Base-by-base conservation (phyloP, 2,888 invertebrate species). In the Sinohyriopsis cumingii region DNA sequence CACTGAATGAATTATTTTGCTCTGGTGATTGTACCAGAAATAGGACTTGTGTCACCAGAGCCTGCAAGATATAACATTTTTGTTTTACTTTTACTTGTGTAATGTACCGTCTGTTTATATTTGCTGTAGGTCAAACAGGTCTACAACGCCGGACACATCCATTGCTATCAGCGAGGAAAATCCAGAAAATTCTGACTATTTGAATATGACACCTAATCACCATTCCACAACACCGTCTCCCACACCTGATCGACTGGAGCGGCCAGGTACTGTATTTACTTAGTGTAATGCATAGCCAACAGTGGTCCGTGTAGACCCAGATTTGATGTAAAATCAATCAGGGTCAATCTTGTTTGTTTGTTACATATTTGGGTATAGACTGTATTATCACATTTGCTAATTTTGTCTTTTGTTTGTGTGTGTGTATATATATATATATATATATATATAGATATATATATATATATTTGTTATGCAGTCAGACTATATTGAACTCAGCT, bases 121-220 rank as follows among this genome's bases (percentile, higher is more conserved):
- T 60, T 69, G 9, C 69, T 69, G 24, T 71, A 80, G 73, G 92
- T 82, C 91, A 91, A 71, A 93, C 92, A 79, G 93, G 92, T 79
- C 92, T 91, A 68, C 75, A 68, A 79, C 79, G 5, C 79, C 80
- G 20, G 80, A 82, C 18, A 63, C 66, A 12, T 53, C 71, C 9
- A 60, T 63, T 20, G 65, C 75, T 54, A 78, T 78, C 7, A 69
- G 71, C 15, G 78, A 78, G 33, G 77, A 76, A 59, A 68, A 67
- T 25, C 69, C n/a, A 68, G 71, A 72, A 33, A 71, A 60, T 12
- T 63, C 60, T 20, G 74, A 78, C 19, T 84, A 84, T 71, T 77
- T 83, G n/a, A 65, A 77, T 22, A 84, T 84, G 84, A 73, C 78
- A 5, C 78, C 77, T 45, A 64, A 65, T 69, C 73, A 72, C 45